Conservation (phyloP, 1,140 invertebrate species). For the Archivesica marissinica region DNA sequence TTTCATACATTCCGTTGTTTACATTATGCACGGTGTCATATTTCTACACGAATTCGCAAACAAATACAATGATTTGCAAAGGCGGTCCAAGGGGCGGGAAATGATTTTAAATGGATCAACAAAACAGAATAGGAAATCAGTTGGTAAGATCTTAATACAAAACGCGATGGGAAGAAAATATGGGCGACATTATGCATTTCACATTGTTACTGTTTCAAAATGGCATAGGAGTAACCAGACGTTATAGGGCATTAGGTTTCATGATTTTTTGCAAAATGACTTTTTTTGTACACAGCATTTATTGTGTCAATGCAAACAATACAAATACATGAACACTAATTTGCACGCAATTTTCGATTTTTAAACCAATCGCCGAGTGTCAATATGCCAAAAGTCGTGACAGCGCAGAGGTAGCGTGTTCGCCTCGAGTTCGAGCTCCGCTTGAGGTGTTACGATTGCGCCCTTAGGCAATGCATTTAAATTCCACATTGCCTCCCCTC, state of each 20-base stretch:
- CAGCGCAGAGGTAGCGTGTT: too few species aligned
- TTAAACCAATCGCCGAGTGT: too few species aligned
- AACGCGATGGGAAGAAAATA: background rate
- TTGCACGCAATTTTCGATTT: too few species aligned
- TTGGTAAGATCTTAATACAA: background rate
- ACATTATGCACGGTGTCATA: background rate
- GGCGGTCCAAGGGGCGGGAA: conserved; percentile 22
- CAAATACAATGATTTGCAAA: background rate
- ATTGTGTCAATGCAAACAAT: too few species aligned
- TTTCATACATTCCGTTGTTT: background rate
- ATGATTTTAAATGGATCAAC: conserved; percentile 24
- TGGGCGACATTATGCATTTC: conserved; percentile 12
- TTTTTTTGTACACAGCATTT: too few species aligned
- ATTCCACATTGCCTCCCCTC: too few species aligned
- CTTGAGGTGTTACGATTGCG: too few species aligned
- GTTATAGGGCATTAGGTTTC: background rate
- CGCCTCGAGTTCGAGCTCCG: too few species aligned
- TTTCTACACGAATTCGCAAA: background rate
- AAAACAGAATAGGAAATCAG: conserved; percentile 14
- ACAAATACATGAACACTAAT: too few species aligned
- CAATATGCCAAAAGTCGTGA: too few species aligned
- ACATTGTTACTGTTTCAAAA: background rate
- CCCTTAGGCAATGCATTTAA: too few species aligned
- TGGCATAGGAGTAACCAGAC: background rate
- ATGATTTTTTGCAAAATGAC: background rate